Evolutionary conservation across 2,797 vertebrate genomes (phyloP), one percentile per base, ranked within the genome.

Genomic region (Diceros bicornis): DNA sequence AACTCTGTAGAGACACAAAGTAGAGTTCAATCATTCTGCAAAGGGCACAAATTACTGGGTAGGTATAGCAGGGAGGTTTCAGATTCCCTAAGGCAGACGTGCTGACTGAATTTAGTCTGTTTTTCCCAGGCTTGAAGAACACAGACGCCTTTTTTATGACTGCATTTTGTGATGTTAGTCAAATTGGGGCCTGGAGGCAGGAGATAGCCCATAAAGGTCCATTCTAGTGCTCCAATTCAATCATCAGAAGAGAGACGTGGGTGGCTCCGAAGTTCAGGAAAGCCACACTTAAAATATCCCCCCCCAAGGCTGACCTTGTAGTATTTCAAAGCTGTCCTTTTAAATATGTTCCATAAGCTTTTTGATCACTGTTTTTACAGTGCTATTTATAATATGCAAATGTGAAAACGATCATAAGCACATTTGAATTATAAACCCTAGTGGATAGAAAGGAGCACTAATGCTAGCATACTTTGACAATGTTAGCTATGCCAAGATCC

Each of bases 81-180:
- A 44, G 59, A 97, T 79, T 87, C 69, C 96, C 91, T 72, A 52
- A 27, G 83, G 93, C 86, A 87, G 37, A 86, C 71, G 72, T 75
- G 85, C 75, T 83, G 69, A 93, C 47, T 94, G 91, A 94, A 92
- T 92, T 75, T 93, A 41, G 61, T 74, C 68, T 81, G 29, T 52
- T 93, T 96, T 37, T 89, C 29, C 34, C 50, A 88, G 23, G 10
- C 37, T 81, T 89, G 50, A 93, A 87, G 71, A 95, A 32, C 41
- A 93, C 11, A 96, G 59, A 85, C n/a, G 68, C 23, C 88, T 78
- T 96, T 88, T 72, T 94, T 62, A 55, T 82, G 72, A 86, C 64
- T 97, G 95, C 68, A 72, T 97, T 85, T 97, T 95, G 61, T 94
- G 92, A 77, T 81, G 50, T 89, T 94, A 89, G 91, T 97, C 74